Percentiles rank a stretch among this genome's conserved stretches.
phyloP scores from a whole-genome alignment of 64 coral and sea anemone genomes.

The Actinia equina region DNA sequence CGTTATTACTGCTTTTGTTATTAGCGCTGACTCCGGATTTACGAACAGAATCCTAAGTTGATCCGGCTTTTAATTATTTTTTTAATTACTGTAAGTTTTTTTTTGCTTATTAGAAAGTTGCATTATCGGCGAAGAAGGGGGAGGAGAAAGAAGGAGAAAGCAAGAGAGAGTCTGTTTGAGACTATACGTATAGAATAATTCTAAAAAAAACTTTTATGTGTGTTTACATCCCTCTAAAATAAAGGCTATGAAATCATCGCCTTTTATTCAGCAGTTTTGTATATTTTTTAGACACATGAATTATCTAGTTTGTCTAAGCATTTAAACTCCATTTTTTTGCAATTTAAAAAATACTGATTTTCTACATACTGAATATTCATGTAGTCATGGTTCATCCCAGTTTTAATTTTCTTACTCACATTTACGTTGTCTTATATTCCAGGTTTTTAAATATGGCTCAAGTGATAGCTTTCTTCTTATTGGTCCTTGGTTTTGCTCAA shows the following conservation, averaged over 20 bases:
- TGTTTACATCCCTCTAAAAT: no score
- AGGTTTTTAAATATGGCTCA: background rate
- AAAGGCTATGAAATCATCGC: no score
- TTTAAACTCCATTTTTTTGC: no score
- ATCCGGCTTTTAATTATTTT: background rate
- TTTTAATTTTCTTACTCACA: background rate
- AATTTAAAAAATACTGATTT: no score
- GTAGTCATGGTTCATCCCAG: no score
- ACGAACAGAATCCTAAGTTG: background rate
- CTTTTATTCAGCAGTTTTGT: no score
- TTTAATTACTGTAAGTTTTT: background rate
- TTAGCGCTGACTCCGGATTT: background rate
- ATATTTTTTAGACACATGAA: no score
- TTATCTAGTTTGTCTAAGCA: no score
- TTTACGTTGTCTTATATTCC: background rate
- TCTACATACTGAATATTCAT: no score
- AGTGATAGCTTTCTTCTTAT: background rate
- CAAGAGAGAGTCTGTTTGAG: no score
- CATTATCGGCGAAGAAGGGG: background rate
- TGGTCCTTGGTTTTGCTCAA: background rate
- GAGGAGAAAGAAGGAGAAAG: background rate
- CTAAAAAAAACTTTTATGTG: no score
- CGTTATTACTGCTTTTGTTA: background rate
- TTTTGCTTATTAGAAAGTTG: background rate
- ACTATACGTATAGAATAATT: no score